phyloP scores from a whole-genome alignment of 2,113 vertebrate genomes.

The Thoracochromis brauschi region DNA sequence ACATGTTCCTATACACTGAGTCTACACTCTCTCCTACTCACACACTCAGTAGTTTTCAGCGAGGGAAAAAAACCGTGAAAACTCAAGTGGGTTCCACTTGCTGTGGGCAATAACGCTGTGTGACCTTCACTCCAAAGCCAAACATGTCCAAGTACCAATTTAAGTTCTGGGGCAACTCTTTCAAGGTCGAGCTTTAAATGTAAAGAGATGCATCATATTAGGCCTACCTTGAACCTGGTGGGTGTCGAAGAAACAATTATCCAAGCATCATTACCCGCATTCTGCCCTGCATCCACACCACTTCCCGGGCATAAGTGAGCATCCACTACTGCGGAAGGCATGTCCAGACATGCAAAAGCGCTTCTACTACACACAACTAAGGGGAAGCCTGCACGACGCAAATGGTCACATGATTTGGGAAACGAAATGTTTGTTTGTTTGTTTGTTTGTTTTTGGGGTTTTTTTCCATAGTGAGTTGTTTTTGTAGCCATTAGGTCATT shows the following conservation, averaged over 20 bases:
- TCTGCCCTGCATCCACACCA: not conserved
- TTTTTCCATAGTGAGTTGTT: not conserved
- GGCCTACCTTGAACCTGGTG: conserved; percentile 24
- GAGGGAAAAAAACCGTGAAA: not conserved
- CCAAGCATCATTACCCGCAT: not conserved
- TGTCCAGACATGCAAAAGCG: conserved; percentile 56
- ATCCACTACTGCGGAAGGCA: conserved; percentile 26
- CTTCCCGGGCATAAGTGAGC: not conserved
- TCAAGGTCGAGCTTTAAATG: not conserved
- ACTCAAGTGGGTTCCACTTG: not conserved
- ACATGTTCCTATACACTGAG: not conserved
- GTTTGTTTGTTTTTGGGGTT: not conserved
- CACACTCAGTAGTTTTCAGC: not conserved
- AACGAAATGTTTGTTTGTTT: not conserved
- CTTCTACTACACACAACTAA: not conserved
- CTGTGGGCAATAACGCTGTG: not conserved
- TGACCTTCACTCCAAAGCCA: not conserved
- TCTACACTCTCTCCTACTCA: not conserved
- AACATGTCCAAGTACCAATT: not conserved
- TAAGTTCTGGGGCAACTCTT: not conserved
- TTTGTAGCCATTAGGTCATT: not conserved
- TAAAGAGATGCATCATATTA: not conserved
- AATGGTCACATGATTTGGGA: not conserved
- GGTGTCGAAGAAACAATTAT: conserved; percentile 8
- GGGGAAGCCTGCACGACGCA: not conserved